These are phyloP conservation scores for Drosophila nigricruria DNA, from an alignment of 2,888 invertebrate genomes.

Conservation along the genomic window DNA sequence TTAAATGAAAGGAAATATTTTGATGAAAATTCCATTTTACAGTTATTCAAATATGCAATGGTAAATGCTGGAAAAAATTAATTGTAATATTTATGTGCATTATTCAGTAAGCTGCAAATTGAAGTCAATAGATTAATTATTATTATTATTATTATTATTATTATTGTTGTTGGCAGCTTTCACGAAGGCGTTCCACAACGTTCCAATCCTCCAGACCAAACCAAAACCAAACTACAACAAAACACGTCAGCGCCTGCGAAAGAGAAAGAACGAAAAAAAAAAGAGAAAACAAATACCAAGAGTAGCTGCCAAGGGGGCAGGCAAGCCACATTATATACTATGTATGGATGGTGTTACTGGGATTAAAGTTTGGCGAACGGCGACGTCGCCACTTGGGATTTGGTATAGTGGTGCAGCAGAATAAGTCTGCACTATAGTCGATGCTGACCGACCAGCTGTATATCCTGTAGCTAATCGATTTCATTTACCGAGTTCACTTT, in stretches of 20 bases:
- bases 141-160: constrained; percentile 66
- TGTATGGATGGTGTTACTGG: constrained; percentile 36
- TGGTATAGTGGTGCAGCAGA: constrained; percentile 18
- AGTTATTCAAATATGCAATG: constrained; percentile 44
- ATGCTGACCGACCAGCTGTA: constrained; percentile 14
- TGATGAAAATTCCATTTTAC: constrained; percentile 28
- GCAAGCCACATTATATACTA: constrained; percentile 46
- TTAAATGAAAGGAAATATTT: constrained; percentile 22
- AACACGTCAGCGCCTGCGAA: constrained; percentile 62
- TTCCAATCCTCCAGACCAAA: constrained; percentile 51
- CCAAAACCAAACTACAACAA: constrained; percentile 78
- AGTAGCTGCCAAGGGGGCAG: constrained; percentile 25
- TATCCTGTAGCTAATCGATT: constrained; percentile 10
- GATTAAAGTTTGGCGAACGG: constrained; percentile 37
- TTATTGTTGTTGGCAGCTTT: constrained; percentile 50
- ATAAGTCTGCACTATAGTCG: neutral
- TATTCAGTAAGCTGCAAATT: constrained; percentile 64
- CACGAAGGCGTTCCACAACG: constrained; percentile 20
- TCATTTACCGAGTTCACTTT: neutral
- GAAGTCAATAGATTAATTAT: constrained; percentile 73
- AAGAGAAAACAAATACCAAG: constrained; percentile 25
- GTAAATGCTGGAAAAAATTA: constrained; percentile 43
- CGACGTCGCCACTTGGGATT: constrained; percentile 46
- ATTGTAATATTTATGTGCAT: constrained; percentile 53
- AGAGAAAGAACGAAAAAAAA: constrained; percentile 18